Conservation (phyloP, 2,888 invertebrate genomes). For the Elmis aenea region DNA sequence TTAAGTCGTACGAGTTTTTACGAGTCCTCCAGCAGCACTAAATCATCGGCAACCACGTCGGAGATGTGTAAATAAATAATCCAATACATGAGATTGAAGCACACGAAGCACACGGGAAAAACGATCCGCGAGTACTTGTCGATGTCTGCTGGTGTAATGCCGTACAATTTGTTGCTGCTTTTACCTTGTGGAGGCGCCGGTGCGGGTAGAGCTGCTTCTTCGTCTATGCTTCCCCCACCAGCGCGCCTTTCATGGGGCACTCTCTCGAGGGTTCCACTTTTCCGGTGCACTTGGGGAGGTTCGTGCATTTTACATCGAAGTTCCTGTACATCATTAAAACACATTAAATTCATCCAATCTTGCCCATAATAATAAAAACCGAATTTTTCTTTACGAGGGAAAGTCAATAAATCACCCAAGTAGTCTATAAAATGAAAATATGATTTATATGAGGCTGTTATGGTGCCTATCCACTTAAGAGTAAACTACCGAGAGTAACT, state of each 20-base stretch:
- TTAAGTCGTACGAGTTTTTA: slow-evolving; percentile 35
- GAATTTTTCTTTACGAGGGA: too few relatives aligned
- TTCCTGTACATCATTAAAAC: slow-evolving; percentile 75
- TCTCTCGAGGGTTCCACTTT: slow-evolving; percentile 86
- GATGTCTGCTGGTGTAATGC: slow-evolving; percentile 94
- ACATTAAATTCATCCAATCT: slow-evolving; percentile 54
- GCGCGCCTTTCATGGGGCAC: slow-evolving; percentile 80
- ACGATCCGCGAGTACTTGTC: slow-evolving; percentile 98
- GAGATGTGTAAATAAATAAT: slow-evolving; percentile 95
- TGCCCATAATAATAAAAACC: too few relatives aligned
- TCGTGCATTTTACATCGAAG: slow-evolving; percentile 93
- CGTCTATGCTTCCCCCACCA: slow-evolving; percentile 54
- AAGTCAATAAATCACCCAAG: too few relatives aligned
- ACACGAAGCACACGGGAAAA: slow-evolving; percentile 97
- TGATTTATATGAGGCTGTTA: slow-evolving; percentile 11
- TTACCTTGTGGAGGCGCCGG: slow-evolving; percentile 85
- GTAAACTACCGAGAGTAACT: too few relatives aligned
- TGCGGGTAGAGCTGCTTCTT: slow-evolving; percentile 62
- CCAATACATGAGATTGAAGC: slow-evolving; percentile 99
- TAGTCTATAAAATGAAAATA: slow-evolving; percentile 14
- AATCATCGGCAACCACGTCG: slow-evolving; percentile 91
- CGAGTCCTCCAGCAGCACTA: slow-evolving; percentile 68
- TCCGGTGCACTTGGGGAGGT: slow-evolving; percentile 89
- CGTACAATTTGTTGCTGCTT: slow-evolving; percentile 87
- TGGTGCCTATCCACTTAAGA: too few relatives aligned